Percentiles rank a stretch among this genome's conserved stretches.
These are phyloP conservation scores for Capitulum mitella DNA, from an alignment of 2,888 invertebrate species.

Conservation along the genomic window DNA sequence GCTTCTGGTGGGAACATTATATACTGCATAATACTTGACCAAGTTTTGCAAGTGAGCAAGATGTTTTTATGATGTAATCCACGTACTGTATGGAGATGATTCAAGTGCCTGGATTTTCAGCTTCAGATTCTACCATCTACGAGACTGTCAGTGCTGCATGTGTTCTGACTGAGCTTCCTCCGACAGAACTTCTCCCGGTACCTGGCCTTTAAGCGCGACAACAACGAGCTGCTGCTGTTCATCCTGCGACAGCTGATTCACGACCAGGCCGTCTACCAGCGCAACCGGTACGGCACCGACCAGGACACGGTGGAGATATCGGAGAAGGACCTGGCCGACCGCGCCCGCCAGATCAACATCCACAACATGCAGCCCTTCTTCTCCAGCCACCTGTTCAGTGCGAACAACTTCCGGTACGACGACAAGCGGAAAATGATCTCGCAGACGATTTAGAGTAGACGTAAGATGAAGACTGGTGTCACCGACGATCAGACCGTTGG, in stretches of 20 bases:
- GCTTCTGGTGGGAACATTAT: too few relatives aligned
- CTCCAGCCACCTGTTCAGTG: constrained; percentile 77
- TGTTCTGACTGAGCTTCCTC: too few relatives aligned
- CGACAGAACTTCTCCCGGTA: constrained; percentile 86
- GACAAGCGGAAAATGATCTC: constrained; percentile 72
- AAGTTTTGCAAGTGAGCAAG: too few relatives aligned
- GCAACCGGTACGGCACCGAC: constrained; percentile 46
- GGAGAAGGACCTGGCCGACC: constrained; percentile 72
- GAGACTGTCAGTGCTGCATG: not conserved
- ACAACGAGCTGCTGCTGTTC: constrained; percentile 91
- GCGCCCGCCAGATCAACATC: constrained; percentile 88
- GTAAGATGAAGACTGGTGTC: too few relatives aligned
- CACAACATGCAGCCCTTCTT: constrained; percentile 83
- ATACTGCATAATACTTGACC: too few relatives aligned
- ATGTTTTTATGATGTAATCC: too few relatives aligned
- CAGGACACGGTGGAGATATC: constrained; percentile 72
- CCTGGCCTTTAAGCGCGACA: constrained; percentile 86
- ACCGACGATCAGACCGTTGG: too few relatives aligned
- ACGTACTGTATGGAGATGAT: too few relatives aligned
- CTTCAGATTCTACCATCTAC: too few relatives aligned
- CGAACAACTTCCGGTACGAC: constrained; percentile 82
- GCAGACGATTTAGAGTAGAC: constrained; percentile 51
- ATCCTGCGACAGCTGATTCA: constrained; percentile 85
- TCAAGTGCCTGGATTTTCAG: too few relatives aligned
- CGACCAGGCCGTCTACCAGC: constrained; percentile 73